Evolutionary conservation across 2,797 vertebrate genomes (phyloP).

Genomic region (Cetoscarus ocellatus): DNA sequence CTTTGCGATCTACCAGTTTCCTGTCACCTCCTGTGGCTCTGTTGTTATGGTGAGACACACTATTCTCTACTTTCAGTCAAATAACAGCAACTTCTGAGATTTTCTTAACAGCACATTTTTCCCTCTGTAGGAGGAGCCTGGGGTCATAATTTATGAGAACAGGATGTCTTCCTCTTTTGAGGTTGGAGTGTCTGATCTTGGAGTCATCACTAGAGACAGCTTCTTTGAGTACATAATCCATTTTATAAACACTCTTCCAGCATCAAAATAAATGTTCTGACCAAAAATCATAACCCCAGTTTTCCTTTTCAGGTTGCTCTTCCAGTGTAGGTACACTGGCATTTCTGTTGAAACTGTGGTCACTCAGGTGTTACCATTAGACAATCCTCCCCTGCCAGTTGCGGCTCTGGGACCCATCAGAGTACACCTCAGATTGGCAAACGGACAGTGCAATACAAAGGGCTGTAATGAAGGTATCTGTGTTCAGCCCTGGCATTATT

Average conservation of each 20-base stretch:
- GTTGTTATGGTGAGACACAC: slow-evolving; percentile 61
- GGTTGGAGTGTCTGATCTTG: slow-evolving; percentile 47
- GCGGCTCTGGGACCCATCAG: slow-evolving; percentile 58
- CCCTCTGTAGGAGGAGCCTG: slow-evolving; percentile 68
- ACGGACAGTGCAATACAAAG: slow-evolving; percentile 71
- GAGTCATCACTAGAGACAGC: slow-evolving; percentile 81
- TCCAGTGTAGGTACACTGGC: slow-evolving; percentile 16
- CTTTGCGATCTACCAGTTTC: slow-evolving; percentile 82
- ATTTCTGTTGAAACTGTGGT: slow-evolving; percentile 39
- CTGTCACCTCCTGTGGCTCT: slow-evolving; percentile 78
- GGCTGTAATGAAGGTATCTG: slow-evolving; percentile 73
- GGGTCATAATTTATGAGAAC: slow-evolving; percentile 79
- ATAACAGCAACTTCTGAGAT: neutral
- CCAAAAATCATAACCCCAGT: neutral
- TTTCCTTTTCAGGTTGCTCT: slow-evolving; percentile 19
- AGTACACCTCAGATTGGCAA: slow-evolving; percentile 73
- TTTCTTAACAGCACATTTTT: neutral
- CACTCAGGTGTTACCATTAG: neutral
- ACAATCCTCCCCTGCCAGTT: neutral
- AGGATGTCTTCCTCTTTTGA: slow-evolving; percentile 71
- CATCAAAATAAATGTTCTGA: slow-evolving; percentile 5
- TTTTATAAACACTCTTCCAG: neutral
- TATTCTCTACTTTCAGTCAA: slow-evolving; percentile 2
- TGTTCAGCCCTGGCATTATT: slow-evolving; percentile 1
- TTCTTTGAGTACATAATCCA: slow-evolving; percentile 67